Evolutionary conservation across 2,113 vertebrate species (phyloP).

Genomic region (Opisthocomus hoazin): DNA sequence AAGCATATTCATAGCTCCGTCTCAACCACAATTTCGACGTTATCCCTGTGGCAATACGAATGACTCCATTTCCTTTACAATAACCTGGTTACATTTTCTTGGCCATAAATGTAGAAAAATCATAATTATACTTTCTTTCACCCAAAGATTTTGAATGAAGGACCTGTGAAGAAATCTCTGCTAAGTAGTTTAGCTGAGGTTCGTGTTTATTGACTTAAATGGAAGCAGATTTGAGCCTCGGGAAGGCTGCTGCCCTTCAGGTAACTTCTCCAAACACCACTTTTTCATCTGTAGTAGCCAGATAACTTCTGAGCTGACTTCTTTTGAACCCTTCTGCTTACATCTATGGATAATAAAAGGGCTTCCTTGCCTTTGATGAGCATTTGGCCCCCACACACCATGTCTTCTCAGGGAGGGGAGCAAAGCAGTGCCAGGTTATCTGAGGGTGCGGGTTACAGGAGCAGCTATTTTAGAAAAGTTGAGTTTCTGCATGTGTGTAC

Average conservation of each 20-base stretch:
- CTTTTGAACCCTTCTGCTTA: not conserved
- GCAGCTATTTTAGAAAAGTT: not conserved
- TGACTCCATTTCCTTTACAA: not conserved
- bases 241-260: not conserved
- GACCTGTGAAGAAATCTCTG: not conserved
- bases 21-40: not conserved
- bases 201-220: not conserved
- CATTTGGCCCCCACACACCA: not conserved
- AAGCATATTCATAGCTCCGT: not conserved
- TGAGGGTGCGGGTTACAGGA: not conserved
- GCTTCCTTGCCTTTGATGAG: not conserved
- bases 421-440: not conserved
- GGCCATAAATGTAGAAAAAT: not conserved
- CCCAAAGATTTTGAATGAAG: not conserved
- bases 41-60: not conserved
- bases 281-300: not conserved
- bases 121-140: not conserved
- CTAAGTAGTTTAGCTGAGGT: not conserved
- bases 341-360: not conserved
- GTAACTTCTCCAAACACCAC: not conserved
- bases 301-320: not conserved
- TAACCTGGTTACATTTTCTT: not conserved
- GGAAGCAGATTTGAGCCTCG: not conserved
- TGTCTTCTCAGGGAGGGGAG: not conserved
- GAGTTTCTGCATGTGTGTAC: not conserved